phyloP scores from a whole-genome alignment of 2,888 invertebrate species.

The Drosophila borborema region DNA sequence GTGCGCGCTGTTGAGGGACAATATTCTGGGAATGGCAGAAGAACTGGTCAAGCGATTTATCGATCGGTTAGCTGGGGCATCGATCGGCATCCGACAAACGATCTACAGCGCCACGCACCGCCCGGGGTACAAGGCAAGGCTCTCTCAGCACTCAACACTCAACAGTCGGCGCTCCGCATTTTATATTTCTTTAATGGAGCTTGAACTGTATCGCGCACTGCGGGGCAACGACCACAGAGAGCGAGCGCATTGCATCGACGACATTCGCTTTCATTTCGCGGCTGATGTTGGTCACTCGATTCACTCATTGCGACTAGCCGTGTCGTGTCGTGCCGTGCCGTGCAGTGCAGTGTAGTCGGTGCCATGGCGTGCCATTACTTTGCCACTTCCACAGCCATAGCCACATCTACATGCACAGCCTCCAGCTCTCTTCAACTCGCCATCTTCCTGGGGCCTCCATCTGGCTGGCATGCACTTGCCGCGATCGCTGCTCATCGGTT shows the following conservation, averaged over 20 bases:
- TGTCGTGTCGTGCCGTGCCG: constrained; percentile 47
- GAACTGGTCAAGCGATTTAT: constrained; percentile 72
- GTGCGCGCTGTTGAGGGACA: constrained; percentile 37
- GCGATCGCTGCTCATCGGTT: constrained; percentile 47
- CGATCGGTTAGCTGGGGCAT: constrained; percentile 41
- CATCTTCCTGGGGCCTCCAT: constrained; percentile 4
- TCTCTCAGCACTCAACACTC: constrained; percentile 17
- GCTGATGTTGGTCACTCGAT: constrained; percentile 53
- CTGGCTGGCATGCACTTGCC: constrained; percentile 48
- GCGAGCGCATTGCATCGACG: constrained; percentile 50
- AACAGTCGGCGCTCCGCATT: constrained; percentile 31
- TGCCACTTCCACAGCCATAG: constrained; percentile 48
- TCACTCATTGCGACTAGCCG: constrained; percentile 61
- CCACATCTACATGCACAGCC: constrained; percentile 19
- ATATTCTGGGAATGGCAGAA: constrained; percentile 67
- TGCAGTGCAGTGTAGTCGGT: constrained; percentile 21
- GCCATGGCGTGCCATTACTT: constrained; percentile 61
- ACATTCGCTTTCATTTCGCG: constrained; percentile 77
- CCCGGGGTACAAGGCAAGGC: constrained; percentile 14
- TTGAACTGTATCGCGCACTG: constrained; percentile 71
- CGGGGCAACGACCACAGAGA: constrained; percentile 56
- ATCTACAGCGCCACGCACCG: constrained; percentile 14
- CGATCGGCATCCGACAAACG: constrained; percentile 37
- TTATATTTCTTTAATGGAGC: constrained; percentile 66
- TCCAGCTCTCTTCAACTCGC: constrained; percentile 2